Base-by-base conservation (phyloP, 2,888 invertebrate species). In the Diogma glabrata region DNA sequence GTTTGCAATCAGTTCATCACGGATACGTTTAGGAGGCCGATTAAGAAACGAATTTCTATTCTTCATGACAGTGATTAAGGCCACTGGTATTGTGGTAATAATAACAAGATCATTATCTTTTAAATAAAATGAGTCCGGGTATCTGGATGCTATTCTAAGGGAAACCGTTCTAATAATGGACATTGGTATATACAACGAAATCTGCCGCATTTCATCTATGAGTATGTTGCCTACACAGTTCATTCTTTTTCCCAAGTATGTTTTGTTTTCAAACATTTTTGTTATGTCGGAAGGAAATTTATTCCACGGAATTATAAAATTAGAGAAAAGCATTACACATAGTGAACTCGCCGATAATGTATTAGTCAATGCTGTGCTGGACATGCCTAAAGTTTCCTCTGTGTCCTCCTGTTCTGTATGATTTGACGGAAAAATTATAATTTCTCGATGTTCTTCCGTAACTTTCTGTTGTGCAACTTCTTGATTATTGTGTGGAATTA, bases 231-330 rank as follows among this genome's bases (percentile, higher is more conserved):
- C 36, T 14, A 36, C 14, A 3, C 36, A 36, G 36, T 36, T 36
- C 36, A 36, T 36, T 9, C 36, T 9, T 36, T 36, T 36, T 14
- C 36, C 36, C 8, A 36, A 17, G 36, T 14, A 36, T 5, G 9
- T 36, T 36, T 36, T 36, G 16, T 36, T 36, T 36, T 36, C 6
- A 10, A 36, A 36, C 36, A 36, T 36, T 14, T 14, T 14, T 8
- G 14, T 36, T 3, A 36, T n/a, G 16, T 36, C 36, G 3, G 36
- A 36, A 14, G 36, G 36, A 36, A 36, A 36, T 36, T 36, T 36
- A 36, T 36, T 36, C 36, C 36, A 36, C 10, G 36, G 36, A 14
- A 36, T 36, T 36, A 14, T n/a, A 38, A 38, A 38, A 38, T 16
- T 38, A 14, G 38, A 38, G 12, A 38, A 38, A 16, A 38, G 16